Evolutionary conservation across 2,888 invertebrate genomes (phyloP).

Genomic region (Coelogynopora nodosa): DNA sequence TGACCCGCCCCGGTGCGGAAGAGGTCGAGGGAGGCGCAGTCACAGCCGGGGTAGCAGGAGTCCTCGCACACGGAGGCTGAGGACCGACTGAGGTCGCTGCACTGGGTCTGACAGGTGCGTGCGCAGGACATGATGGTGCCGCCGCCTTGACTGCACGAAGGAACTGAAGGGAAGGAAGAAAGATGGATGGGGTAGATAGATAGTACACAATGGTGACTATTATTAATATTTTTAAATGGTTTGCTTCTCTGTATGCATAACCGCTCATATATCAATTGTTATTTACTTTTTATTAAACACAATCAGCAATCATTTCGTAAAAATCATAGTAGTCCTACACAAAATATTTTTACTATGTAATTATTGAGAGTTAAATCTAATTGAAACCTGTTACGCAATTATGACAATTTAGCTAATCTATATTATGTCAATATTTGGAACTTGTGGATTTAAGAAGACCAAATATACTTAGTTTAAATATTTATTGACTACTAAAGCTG

Average conservation of each 20-base stretch:
- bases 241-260: not conserved
- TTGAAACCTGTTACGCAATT: too few species aligned
- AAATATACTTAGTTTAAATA: too few species aligned
- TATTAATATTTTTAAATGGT: not conserved
- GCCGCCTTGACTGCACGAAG: conserved; percentile 36
- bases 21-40: conserved; percentile 16
- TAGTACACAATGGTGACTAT: not conserved
- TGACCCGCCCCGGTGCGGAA: conserved; percentile 38
- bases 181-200: not conserved
- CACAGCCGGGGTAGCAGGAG: conserved; percentile 42
- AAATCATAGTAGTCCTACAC: too few species aligned
- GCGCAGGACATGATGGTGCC: conserved; percentile 32
- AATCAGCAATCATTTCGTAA: too few species aligned
- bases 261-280: too few species aligned
- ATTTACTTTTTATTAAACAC: too few species aligned
- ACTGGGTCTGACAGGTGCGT: conserved; percentile 40
- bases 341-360: too few species aligned
- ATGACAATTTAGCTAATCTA: too few species aligned
- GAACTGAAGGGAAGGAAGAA: conserved; percentile 9
- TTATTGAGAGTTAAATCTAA: too few species aligned
- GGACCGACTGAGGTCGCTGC: conserved; percentile 25
- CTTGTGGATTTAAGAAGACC: too few species aligned
- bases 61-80: conserved; percentile 34
- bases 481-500: too few species aligned
- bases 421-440: too few species aligned